Evolutionary conservation across 2,797 vertebrate species (phyloP), one percentile per base, ranked within the genome.

Genomic region (Cygnus olor): DNA sequence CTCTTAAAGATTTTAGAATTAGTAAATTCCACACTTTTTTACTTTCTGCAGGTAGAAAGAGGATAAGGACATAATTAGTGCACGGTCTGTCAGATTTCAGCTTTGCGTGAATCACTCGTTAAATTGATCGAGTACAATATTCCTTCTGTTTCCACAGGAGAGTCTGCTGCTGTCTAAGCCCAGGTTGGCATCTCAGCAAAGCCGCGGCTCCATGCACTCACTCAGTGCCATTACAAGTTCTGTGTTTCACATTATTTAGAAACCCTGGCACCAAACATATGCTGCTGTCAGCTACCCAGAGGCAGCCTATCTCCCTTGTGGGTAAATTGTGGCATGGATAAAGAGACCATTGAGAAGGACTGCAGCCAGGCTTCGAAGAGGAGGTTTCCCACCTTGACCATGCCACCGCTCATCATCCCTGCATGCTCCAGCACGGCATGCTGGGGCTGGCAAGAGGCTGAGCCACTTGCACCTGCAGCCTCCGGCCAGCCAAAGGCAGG

Each of bases 381-480:
- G 1, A 68, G 11, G 10, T 64, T 65, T 76, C n/a, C 73, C 30
- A 40, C 16, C 7, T 81, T 1, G 1, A 25, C 20, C 5, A 2
- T 0, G 1, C 28, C 6, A 1, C 3, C 2, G 18, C 2, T 3
- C 63, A 64, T 12, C 0, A 2, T 5, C 16, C 7, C 6, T 53
- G 38, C 51, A 30, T 0, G 0, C 70, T 54, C 53, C 36, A 10
- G 38, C 40, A 44, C 0, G 4, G 40, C 64, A 56, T 2, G 2
- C 3, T 1, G 4, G 18, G 16, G 3, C 63, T 74, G 57, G 28
- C 19, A 1, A 60, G 40, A 22, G 8, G 17, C 38, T 73, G 36
- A 64, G 21, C n/a, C 1, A 1, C 11, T 11, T 18, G 22, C 51
- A 53, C 36, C 78, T 40, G 36, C 36, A 45, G 47, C 18, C 22